Evolutionary conservation across 2,888 invertebrate species (phyloP), one percentile per base, ranked within the genome.

Genomic region (Eupithecia dodoneata): DNA sequence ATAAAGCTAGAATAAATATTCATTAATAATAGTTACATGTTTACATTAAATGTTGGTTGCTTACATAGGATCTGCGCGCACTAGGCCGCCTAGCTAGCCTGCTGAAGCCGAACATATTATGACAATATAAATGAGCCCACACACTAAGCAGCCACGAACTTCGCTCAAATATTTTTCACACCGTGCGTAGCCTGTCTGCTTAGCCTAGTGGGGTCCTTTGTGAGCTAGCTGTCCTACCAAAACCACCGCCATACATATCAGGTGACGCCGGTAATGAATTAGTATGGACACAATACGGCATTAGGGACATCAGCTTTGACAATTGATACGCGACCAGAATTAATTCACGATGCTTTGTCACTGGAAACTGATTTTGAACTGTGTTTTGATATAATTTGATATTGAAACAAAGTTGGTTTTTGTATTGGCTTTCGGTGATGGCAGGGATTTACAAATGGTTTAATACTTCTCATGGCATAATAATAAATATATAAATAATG

Each of bases 251-350:
- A 73, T 73, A 79, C 75, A 73, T 73, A 79, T 79, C 78, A 79
- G 76, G 78, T 81, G 87, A 84, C 85, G 85, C 86, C 76, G 80
- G 79, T 89, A 88, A 90, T 89, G 85, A 89, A 89, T 89, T 88
- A 86, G 79, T 83, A 81, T 80, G 82, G 80, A 80, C 78, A 76
- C 80, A 69, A 75, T 76, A 52, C 78, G 71, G 75, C 79, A 79
- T 76, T 76, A 79, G 79, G 79, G 79, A 76, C 76, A 79, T 74
- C 78, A 63, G 77, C 75, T 77, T 79, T 77, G 79, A 77, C 76
- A 77, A 76, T 71, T 72, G 79, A 79, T 79, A 77, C 79, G 79
- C 52, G 71, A 41, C 41, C 47, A 47, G 76, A 79, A 79, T 78
- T 77, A 76, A 76, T 75, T 72, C 47, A 66, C 66, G 12, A 71